These are phyloP conservation scores for Syngnathoides biaculeatus DNA, from an alignment of 2,113 vertebrate genomes.

Conservation along the genomic window DNA sequence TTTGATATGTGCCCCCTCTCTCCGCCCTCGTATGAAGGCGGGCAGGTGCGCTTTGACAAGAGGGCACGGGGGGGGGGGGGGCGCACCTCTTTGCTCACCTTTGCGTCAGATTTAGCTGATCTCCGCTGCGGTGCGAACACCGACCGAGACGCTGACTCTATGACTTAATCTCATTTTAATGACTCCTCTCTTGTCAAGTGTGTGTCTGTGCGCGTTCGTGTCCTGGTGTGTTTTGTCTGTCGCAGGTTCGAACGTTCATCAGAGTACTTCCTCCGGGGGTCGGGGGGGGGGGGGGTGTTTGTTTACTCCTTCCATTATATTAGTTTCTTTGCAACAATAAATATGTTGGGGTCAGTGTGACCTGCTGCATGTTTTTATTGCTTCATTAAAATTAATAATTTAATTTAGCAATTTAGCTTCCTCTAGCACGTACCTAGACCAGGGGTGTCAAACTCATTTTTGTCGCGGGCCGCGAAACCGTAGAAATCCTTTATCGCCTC, in stretches of 20 bases:
- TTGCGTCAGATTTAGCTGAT: conserved; percentile 9
- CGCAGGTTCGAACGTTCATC: not conserved
- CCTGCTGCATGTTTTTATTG: too few species aligned
- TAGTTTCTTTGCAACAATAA: too few species aligned
- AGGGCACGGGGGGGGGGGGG: not conserved
- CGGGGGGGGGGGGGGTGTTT: too few species aligned
- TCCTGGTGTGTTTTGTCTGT: not conserved
- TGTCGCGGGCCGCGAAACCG: too few species aligned
- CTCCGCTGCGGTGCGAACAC: not conserved
- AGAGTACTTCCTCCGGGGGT: too few species aligned
- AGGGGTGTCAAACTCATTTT: too few species aligned
- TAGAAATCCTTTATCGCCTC: too few species aligned
- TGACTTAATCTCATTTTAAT: conserved; percentile 15
- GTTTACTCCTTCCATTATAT: too few species aligned
- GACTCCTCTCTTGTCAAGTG: not conserved
- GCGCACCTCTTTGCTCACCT: conserved; percentile 8
- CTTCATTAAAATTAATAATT: too few species aligned
- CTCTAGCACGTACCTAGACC: too few species aligned
- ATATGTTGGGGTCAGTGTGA: too few species aligned
- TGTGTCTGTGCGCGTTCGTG: not conserved
- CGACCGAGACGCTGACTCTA: not conserved
- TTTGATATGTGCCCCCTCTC: not conserved
- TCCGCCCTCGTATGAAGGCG: not conserved
- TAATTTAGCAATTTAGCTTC: too few species aligned
- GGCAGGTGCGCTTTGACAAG: conserved; percentile 7